Conservation (phyloP, 2,113 vertebrate species). For the Phaethornis superciliosus region DNA sequence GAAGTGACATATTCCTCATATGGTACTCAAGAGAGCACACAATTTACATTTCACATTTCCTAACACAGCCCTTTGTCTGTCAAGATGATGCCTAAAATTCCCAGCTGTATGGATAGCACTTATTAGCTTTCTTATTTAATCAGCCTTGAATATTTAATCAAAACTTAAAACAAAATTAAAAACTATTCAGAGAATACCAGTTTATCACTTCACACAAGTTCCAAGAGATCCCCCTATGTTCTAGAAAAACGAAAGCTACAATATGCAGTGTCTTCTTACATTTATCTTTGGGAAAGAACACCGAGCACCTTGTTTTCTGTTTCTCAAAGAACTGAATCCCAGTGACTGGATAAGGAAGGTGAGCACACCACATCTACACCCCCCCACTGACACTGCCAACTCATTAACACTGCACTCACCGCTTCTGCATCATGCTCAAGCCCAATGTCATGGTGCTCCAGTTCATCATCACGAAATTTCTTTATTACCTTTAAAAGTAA, state of each 20-base stretch:
- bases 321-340: not conserved
- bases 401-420: conserved; percentile 66
- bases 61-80: not conserved
- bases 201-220: not conserved
- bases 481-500: conserved; percentile 83
- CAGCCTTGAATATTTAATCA: not conserved
- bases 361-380: not conserved
- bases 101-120: not conserved
- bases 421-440: conserved; percentile 87
- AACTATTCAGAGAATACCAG: not conserved
- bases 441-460: conserved; percentile 92
- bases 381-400: not conserved
- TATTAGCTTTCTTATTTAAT: not conserved
- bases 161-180: not conserved
- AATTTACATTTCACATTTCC: not conserved
- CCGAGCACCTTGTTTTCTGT: not conserved
- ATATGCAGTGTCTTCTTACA: not conserved
- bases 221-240: not conserved
- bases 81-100: not conserved
- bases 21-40: not conserved
- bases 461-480: conserved; percentile 92
- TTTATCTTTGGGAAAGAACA: not conserved
- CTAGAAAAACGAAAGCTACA: not conserved
- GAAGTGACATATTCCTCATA: not conserved
- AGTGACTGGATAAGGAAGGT: not conserved